phyloP scores from a whole-genome alignment of 2,888 invertebrate genomes.

The Lasioglossum lativentre region DNA sequence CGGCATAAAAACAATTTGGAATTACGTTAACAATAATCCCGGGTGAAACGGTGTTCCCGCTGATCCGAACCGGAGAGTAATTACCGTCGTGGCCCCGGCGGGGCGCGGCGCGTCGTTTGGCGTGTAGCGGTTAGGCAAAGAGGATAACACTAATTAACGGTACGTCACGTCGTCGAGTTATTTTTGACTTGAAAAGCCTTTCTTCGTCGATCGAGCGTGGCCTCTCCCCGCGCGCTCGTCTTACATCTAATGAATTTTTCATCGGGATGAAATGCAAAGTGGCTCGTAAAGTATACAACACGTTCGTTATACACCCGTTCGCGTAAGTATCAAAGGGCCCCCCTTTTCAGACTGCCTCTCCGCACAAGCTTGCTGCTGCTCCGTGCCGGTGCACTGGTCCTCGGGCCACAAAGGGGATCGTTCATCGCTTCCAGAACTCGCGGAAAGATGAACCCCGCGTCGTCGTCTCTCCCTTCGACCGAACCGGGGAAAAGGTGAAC shows the following conservation, averaged over 20 bases:
- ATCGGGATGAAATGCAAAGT: slow-evolving; percentile 78
- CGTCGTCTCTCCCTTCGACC: slow-evolving; percentile 5
- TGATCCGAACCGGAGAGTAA: background rate
- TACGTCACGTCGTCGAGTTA: slow-evolving; percentile 41
- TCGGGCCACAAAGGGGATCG: slow-evolving; percentile 70
- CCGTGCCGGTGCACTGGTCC: slow-evolving; percentile 30
- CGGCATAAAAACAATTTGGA: background rate
- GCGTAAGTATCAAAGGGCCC: slow-evolving; percentile 70
- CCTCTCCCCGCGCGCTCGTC: slow-evolving; percentile 31
- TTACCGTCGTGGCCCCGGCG: background rate
- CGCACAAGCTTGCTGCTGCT: slow-evolving; percentile 3
- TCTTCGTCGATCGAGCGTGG: slow-evolving; percentile 52
- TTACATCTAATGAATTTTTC: slow-evolving; percentile 78
- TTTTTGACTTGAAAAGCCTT: slow-evolving; percentile 55
- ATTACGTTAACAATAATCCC: background rate
- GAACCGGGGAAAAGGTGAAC: slow-evolving; percentile 23
- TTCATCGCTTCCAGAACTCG: slow-evolving; percentile 73
- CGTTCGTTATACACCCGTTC: slow-evolving; percentile 76
- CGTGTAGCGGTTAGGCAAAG: slow-evolving; percentile 47
- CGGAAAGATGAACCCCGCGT: slow-evolving; percentile 51
- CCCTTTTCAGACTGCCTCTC: slow-evolving; percentile 42
- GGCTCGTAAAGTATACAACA: slow-evolving; percentile 78
- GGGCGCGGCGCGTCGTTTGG: background rate
- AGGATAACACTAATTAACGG: slow-evolving; percentile 56
- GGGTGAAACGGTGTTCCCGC: background rate